Evolutionary conservation across 2,888 invertebrate genomes (phyloP), one percentile per base, ranked within the genome.

Genomic region (Coelopa pilipes): DNA sequence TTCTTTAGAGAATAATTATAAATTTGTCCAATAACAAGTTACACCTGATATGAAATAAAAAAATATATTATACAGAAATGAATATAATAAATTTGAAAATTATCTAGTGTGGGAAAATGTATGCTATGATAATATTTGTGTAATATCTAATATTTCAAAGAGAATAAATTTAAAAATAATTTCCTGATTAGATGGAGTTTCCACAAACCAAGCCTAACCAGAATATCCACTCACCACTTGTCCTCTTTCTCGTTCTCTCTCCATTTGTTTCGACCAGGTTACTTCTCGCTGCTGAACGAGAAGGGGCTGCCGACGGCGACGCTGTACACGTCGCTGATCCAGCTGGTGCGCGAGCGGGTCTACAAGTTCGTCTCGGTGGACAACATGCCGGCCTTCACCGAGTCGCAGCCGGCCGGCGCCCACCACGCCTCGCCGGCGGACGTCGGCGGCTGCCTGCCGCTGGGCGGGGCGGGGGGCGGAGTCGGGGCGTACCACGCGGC

Each of bases 261-360:
- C 19, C 77, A 79, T 67, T 76, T 84, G 84, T n/a, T n/a, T n/a
- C n/a, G n/a, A n/a, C 0, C 89, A 92, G 92, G 92, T 78, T 92
- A 92, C 90, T 93, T 92, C 82, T 92, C 92, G 68, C 88, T 92
- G 75, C 89, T 92, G 75, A 91, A 91, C 65, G 92, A 92, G 78
- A 90, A 92, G 79, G 92, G 93, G 60, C 89, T 91, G 66, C 90
- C 92, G 74, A 90, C 90, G 78, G 93, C 93, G 73, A 89, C 92
- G 17, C 89, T 91, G 71, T 90, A 92, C 81, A 90, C 91, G 74
- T 90, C 92, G 71, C 88, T 92, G 45, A 89, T 92, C 67, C 92
- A 92, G 74, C 86, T 92, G 80, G 90, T 92, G 68, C 89, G 92
- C 62, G 92, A 93, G 81, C 89, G 92, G 77, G 93, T 93, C 75